These are phyloP conservation scores for Elephas maximus DNA, from an alignment of 2,113 vertebrate species.

Conservation along the genomic window DNA sequence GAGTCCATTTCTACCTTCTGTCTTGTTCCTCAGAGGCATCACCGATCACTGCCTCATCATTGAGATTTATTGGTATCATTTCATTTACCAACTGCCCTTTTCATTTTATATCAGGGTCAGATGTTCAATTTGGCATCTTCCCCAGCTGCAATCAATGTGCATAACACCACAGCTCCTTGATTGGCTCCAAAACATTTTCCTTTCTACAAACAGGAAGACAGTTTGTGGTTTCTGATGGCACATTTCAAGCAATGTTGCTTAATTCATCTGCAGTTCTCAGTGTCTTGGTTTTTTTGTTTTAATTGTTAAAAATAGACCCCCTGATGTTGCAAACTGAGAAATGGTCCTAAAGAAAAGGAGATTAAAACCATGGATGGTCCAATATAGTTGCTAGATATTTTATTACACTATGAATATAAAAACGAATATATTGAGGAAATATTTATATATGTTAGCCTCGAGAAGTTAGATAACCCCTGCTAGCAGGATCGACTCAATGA, in stretches of 20 bases:
- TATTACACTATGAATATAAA: neutral
- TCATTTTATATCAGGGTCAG: conserved; percentile 60
- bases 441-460: neutral
- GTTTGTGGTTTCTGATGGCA: conserved; percentile 43
- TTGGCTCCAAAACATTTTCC: conserved; percentile 62
- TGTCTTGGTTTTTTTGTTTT: conserved; percentile 15
- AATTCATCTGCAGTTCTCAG: conserved; percentile 1
- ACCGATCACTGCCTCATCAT: conserved; percentile 38
- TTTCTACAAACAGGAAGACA: conserved; percentile 53
- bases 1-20: neutral
- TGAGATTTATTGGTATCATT: conserved; percentile 70
- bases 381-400: neutral
- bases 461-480: neutral
- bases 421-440: neutral
- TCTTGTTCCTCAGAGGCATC: neutral
- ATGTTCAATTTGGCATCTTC: conserved; percentile 74
- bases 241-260: conserved; percentile 31
- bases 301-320: conserved; percentile 55
- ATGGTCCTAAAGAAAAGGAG: neutral
- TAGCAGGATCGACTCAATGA: neutral
- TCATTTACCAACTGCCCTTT: conserved; percentile 69
- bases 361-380: neutral
- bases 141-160: conserved; percentile 61
- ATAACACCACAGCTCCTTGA: conserved; percentile 29
- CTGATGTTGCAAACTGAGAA: conserved; percentile 40